Evolutionary conservation across 2,113 vertebrate species (phyloP), one percentile per base, ranked within the genome.

Genomic region (Heptranchias perlo): DNA sequence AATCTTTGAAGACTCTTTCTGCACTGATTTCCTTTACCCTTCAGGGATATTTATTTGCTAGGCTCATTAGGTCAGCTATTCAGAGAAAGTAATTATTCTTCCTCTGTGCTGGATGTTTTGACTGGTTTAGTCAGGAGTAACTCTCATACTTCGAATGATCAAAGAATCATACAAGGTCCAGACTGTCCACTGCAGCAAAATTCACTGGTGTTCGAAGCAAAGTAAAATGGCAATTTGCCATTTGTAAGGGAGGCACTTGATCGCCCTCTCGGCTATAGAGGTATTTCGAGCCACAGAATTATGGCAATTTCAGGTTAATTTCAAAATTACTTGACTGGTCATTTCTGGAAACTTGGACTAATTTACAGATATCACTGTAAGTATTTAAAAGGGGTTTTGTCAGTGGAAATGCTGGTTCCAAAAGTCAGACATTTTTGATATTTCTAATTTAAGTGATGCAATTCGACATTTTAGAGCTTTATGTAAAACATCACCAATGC

Each of bases 41-140:
- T 95, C 94, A 52, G 94, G 65, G 44, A 69, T 95, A 67, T 67
- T 95, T 52, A 69, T 95, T 67, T 95, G 64, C 64, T 69, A 47
- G 94, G 65, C 94, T 95, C 94, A 95, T 95, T 95, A 95, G 94
- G 65, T 95, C 94, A 95, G 25, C 94, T 95, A 52, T 52, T 73
- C 64, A 95, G 39, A 95, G 65, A 95, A 69, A 52, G 44, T 52
- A 69, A 73, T 69, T 95, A 95, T 95, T 73, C 65, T 95, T 73
- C 73, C 94, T 35, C 94, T 52, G 64, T 1, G 44, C 65, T 67
- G 39, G 62, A 2, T 67, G 62, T 10, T 65, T 44, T 94, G 18
- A 4, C n/a, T 13, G 39, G 39, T 94, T 65, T 47, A 47, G 18
- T 47, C 23, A 28, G n/a, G 21, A 47, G 61, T 44, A 25, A 23